Evolutionary conservation across 2,888 invertebrate genomes (phyloP).

Genomic region (Drosophila quinaria): DNA sequence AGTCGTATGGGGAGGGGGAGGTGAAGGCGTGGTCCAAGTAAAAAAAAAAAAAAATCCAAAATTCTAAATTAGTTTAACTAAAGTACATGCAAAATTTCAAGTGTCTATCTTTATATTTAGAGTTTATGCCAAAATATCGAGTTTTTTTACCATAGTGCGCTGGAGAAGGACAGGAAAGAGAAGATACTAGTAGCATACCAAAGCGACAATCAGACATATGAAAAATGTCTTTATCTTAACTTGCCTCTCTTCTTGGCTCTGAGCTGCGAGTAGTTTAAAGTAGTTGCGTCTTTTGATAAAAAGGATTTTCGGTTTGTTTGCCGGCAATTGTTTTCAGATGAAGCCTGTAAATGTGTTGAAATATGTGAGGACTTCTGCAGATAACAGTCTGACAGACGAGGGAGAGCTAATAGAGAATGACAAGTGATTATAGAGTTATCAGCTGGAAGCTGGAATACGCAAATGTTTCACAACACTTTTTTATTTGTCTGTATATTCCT

Average conservation of each 20-base stretch:
- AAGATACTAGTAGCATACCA: not conserved
- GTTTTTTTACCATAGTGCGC: not conserved
- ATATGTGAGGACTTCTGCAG: not conserved
- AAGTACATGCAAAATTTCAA: too few species aligned
- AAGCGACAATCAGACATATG: conserved; percentile 50
- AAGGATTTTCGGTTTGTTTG: conserved; percentile 31
- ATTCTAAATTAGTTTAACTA: too few species aligned
- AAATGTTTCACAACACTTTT: not conserved
- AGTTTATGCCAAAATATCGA: too few species aligned
- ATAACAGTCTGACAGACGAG: not conserved
- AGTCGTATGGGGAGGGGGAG: too few species aligned
- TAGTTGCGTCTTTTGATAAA: conserved; percentile 22
- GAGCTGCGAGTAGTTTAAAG: conserved; percentile 43
- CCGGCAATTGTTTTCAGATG: conserved; percentile 32
- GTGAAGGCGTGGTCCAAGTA: too few species aligned
- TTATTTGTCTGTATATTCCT: not conserved
- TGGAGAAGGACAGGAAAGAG: not conserved
- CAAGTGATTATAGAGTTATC: conserved; percentile 9
- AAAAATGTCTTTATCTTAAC: conserved; percentile 66
- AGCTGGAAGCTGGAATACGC: not conserved
- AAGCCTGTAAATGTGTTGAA: conserved; percentile 12
- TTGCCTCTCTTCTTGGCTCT: not conserved
- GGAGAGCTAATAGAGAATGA: not conserved
- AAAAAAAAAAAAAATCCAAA: too few species aligned
- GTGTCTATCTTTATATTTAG: too few species aligned